Evolutionary conservation across 1,140 invertebrate genomes (phyloP).

Genomic region (Pygmarrhopalites habei): DNA sequence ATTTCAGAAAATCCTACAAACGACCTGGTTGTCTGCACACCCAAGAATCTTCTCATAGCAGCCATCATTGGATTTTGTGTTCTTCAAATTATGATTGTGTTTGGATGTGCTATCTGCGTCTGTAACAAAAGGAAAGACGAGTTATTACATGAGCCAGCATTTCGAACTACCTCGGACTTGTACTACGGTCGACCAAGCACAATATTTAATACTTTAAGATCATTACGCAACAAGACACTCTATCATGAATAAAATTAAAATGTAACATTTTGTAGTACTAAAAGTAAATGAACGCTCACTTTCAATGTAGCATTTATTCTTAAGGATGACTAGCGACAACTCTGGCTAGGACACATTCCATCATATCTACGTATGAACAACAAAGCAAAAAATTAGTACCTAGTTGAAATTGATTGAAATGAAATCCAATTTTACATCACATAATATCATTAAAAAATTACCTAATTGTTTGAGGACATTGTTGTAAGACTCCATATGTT

Average conservation of each 20-base stretch:
- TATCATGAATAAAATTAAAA: too few species aligned
- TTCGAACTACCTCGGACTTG: constrained; percentile 15
- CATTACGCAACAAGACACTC: too few species aligned
- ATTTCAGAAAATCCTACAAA: constrained; percentile 19
- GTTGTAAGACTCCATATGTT: neutral
- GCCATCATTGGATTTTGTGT: constrained; percentile 35
- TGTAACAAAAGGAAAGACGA: constrained; percentile 31
- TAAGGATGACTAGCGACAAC: too few species aligned
- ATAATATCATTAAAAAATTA: too few species aligned
- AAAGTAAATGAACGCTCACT: too few species aligned
- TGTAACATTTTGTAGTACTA: too few species aligned
- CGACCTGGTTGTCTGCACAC: constrained; percentile 23
- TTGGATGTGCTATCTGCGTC: constrained; percentile 25
- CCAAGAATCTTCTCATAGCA: constrained; percentile 33
- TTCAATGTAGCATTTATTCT: too few species aligned
- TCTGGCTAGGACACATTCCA: too few species aligned
- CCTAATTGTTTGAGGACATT: constrained; percentile 4
- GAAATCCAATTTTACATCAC: too few species aligned
- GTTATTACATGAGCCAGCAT: constrained; percentile 11
- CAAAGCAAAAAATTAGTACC: neutral
- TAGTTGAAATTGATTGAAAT: too few species aligned
- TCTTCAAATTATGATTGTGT: constrained; percentile 35
- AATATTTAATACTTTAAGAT: constrained; percentile 30
- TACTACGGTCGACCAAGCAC: constrained; percentile 25
- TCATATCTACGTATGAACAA: neutral